These are phyloP conservation scores for Dromius quadrimaculatus DNA, from an alignment of 2,888 invertebrate species.

Conservation along the genomic window DNA sequence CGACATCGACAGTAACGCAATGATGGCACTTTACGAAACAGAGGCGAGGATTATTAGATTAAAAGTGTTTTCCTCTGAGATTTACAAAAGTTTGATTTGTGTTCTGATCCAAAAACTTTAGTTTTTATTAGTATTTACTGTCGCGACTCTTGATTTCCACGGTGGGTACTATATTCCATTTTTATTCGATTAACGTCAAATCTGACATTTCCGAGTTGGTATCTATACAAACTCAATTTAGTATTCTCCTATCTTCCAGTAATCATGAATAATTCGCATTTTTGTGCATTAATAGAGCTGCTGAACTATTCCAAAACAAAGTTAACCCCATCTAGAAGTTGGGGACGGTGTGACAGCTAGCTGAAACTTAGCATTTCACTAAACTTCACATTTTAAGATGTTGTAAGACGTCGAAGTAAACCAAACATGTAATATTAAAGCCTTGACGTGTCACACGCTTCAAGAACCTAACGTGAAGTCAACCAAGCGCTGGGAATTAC, in stretches of 20 bases:
- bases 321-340: not conserved
- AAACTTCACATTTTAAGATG: conserved; percentile 1
- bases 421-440: conserved; percentile 34
- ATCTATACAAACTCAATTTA: too few species aligned
- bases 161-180: too few species aligned
- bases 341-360: conserved; percentile 6
- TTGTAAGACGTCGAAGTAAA: conserved; percentile 18
- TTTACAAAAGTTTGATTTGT: conserved; percentile 46
- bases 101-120: conserved; percentile 38
- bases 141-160: conserved; percentile 48
- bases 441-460: conserved; percentile 3
- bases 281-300: not conserved
- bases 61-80: conserved; percentile 39
- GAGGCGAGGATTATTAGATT: conserved; percentile 28
- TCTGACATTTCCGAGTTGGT: too few species aligned
- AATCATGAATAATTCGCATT: too few species aligned
- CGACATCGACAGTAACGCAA: not conserved
- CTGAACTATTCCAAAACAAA: conserved; percentile 9
- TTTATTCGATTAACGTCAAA: too few species aligned
- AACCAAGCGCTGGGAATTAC: conserved; percentile 59
- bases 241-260: too few species aligned
- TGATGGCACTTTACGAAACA: not conserved
- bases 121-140: conserved; percentile 49
- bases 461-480: conserved; percentile 32
- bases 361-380: conserved; percentile 4